Evolutionary conservation across 2,113 vertebrate species (phyloP).

Genomic region (Thryonomys swinderianus): DNA sequence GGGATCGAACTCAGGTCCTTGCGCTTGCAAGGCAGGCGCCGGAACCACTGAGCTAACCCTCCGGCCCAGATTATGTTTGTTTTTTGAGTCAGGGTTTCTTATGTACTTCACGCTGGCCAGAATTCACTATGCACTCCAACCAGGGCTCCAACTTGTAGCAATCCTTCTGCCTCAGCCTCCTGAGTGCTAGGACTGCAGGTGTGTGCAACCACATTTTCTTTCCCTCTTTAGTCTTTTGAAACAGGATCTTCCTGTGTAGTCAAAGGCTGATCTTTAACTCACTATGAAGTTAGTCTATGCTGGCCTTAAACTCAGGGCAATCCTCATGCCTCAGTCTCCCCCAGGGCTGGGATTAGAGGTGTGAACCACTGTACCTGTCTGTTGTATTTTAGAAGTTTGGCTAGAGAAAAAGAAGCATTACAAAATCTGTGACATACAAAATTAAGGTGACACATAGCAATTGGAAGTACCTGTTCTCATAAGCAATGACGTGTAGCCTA

Average conservation of each 20-base stretch:
- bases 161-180: neutral
- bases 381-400: slow-evolving; percentile 16
- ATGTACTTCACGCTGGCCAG: neutral
- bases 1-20: too few species aligned
- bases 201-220: neutral
- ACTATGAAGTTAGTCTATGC: neutral
- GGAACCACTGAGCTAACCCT: too few species aligned
- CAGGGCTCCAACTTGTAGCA: neutral
- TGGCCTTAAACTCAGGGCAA: neutral
- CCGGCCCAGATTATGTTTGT: neutral
- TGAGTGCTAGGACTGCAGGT: neutral
- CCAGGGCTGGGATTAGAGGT: neutral
- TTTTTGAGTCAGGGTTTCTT: neutral
- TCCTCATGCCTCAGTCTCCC: neutral
- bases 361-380: neutral
- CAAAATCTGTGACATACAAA: slow-evolving; percentile 56
- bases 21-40: too few species aligned
- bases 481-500: neutral
- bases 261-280: neutral
- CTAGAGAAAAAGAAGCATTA: slow-evolving; percentile 3
- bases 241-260: neutral
- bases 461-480: neutral
- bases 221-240: neutral
- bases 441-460: neutral
- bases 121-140: neutral